Evolutionary conservation across 2,888 invertebrate species (phyloP).

Genomic region (Toxonevra muliebris): DNA sequence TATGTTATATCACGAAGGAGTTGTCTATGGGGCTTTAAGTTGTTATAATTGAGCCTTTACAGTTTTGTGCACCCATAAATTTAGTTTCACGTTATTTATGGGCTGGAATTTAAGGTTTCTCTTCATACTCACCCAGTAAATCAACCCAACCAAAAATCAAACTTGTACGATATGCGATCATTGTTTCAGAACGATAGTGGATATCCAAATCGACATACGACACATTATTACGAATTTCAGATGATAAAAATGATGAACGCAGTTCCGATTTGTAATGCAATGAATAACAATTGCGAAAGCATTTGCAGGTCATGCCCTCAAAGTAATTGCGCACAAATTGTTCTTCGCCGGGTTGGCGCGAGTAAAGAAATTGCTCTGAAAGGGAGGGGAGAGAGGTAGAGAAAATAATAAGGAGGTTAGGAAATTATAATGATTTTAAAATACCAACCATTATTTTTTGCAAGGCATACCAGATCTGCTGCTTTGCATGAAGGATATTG

Average conservation of each 20-base stretch:
- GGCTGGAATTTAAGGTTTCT: no score
- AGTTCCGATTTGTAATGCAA: conserved; percentile 59
- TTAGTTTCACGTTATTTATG: no score
- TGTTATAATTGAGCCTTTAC: no score
- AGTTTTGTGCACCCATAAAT: no score
- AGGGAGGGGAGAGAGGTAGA: conserved; percentile 1
- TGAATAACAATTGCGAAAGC: conserved; percentile 62
- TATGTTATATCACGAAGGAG: no score
- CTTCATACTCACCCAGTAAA: conserved; percentile 61
- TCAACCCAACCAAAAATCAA: conserved; percentile 66
- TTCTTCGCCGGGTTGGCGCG: conserved; percentile 53
- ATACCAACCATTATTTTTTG: conserved; percentile 54
- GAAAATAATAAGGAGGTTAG: not conserved
- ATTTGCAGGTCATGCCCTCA: conserved; percentile 61
- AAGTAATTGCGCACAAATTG: conserved; percentile 51
- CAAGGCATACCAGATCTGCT: conserved; percentile 57
- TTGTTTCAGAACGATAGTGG: conserved; percentile 63
- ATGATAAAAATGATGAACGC: conserved; percentile 54
- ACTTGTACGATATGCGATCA: conserved; percentile 66
- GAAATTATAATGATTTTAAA: not conserved
- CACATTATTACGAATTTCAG: conserved; percentile 51
- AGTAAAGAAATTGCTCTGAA: conserved; percentile 53
- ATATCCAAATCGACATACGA: conserved; percentile 64
- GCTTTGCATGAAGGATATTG: conserved; percentile 51
- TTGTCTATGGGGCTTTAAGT: no score